Evolutionary conservation across 2,797 vertebrate genomes (phyloP).

Genomic region (Chaunax sp.): DNA sequence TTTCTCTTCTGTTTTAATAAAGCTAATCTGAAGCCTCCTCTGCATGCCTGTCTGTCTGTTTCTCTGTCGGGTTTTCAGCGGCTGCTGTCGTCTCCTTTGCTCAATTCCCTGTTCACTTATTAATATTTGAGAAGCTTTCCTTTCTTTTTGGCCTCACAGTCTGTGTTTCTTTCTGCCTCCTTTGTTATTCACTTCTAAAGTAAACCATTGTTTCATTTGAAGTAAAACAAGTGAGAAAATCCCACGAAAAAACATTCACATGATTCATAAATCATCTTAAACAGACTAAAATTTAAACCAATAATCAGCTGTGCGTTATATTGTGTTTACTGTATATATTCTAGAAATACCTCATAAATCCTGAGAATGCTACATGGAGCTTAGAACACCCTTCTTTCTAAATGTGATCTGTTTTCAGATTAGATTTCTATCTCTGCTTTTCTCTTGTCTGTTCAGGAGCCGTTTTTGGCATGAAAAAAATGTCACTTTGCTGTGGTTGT

Average conservation of each 20-base stretch:
- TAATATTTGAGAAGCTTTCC: background rate
- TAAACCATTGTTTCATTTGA: background rate
- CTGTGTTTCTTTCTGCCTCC: conserved; percentile 22
- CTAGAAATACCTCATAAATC: too few relatives aligned
- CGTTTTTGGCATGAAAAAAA: background rate
- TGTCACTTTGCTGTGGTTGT: background rate
- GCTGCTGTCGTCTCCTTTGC: conserved; percentile 24
- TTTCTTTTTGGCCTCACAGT: conserved; percentile 23
- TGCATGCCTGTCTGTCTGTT: conserved; percentile 54
- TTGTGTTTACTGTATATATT: too few relatives aligned
- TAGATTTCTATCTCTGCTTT: too few relatives aligned
- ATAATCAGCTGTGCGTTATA: background rate
- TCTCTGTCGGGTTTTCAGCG: conserved; percentile 45
- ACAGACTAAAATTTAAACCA: background rate
- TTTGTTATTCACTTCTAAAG: background rate
- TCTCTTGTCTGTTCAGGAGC: too few relatives aligned
- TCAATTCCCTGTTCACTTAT: conserved; percentile 44
- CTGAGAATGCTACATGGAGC: too few relatives aligned
- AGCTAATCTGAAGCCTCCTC: conserved; percentile 67
- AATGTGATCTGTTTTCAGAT: conserved; percentile 12
- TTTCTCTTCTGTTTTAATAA: conserved; percentile 66
- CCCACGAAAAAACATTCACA: background rate
- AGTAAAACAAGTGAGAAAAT: background rate
- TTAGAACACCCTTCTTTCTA: too few relatives aligned
- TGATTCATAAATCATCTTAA: background rate